phyloP scores from a whole-genome alignment of 2,113 vertebrate species.

The Neodontobutis hainanensis region DNA sequence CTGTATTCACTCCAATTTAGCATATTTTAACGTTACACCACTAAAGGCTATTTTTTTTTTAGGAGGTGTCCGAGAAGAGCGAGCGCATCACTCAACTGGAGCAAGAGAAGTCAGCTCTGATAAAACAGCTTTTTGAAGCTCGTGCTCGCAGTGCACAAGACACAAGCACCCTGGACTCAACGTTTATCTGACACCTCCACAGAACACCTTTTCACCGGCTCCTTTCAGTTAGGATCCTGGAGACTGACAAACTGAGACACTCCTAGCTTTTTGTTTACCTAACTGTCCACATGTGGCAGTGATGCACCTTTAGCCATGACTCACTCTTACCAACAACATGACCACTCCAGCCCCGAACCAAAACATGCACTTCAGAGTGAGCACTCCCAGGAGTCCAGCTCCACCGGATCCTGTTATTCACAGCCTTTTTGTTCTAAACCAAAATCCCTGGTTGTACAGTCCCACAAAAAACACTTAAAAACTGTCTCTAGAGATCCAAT shows the following conservation, averaged over 20 bases:
- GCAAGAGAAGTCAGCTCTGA: constrained; percentile 93
- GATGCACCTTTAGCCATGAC: constrained; percentile 53
- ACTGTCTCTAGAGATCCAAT: constrained; percentile 28
- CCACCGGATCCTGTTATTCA: constrained; percentile 7
- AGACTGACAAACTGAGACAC: constrained; percentile 28
- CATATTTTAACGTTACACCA: not conserved
- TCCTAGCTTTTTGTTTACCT: constrained; percentile 46
- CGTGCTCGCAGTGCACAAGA: constrained; percentile 82
- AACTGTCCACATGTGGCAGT: constrained; percentile 32
- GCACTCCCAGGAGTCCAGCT: constrained; percentile 21
- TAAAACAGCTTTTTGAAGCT: constrained; percentile 96
- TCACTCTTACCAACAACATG: constrained; percentile 22
- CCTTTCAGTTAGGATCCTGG: constrained; percentile 3
- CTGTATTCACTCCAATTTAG: not conserved
- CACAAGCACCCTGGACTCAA: constrained; percentile 88
- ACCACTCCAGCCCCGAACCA: constrained; percentile 39
- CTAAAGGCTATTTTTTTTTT: not conserved
- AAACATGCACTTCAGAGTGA: constrained; percentile 32
- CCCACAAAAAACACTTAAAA: constrained; percentile 21
- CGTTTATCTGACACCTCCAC: constrained; percentile 83
- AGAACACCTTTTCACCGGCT: not conserved
- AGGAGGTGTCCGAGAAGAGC: constrained; percentile 94
- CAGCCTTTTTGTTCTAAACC: constrained; percentile 14
- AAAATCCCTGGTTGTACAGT: constrained; percentile 1
- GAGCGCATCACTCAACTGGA: constrained; percentile 94